Evolutionary conservation across 2,888 invertebrate genomes (phyloP), one percentile per base, ranked within the genome.

Genomic region (Rhodophaea formosa): DNA sequence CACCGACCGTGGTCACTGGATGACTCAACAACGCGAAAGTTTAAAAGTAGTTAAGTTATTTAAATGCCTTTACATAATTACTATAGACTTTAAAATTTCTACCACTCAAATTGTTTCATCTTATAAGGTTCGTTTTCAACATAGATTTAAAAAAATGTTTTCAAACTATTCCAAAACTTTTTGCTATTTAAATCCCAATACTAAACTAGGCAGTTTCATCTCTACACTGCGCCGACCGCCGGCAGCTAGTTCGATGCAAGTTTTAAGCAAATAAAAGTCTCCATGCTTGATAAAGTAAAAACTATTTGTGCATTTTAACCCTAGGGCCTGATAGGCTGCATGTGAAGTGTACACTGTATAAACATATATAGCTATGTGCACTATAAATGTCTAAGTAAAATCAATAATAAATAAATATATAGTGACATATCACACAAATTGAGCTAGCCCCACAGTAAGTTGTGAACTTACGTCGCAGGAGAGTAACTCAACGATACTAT

Each of bases 231-330:
- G 35, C 51, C 35, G 32, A 51, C 32, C 32, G 51, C 35, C 51
- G 14, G 8, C 6, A 15, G 51, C 44, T 5, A n/a, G 44, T 29
- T n/a, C 29, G 23, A 30, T 15, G 43, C 53, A 53, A 53, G 43
- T 53, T 53, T 53, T 44, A 1, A 53, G 43, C 30, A 53, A 53
- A 53, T 53, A 53, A 44, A 53, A 53, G 29, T 30, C 16, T 17
- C 51, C 51, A 35, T 53, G 30, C 53, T 15, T 44, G 29, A 30
- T 44, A 30, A 30, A 29, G 53, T 29, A 53, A 53, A 30, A 53
- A 44, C 53, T 51, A 35, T 35, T 35, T 15, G n/a, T 30, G 53
- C 44, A 30, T 43, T 51, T 47, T 47, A 47, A 17, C 51, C 51
- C 35, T 15, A 12, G 35, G 35, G 51, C 51, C 10, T 8, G 14